phyloP scores from a whole-genome alignment of 2,888 invertebrate species.

The Mythimna ferrago region DNA sequence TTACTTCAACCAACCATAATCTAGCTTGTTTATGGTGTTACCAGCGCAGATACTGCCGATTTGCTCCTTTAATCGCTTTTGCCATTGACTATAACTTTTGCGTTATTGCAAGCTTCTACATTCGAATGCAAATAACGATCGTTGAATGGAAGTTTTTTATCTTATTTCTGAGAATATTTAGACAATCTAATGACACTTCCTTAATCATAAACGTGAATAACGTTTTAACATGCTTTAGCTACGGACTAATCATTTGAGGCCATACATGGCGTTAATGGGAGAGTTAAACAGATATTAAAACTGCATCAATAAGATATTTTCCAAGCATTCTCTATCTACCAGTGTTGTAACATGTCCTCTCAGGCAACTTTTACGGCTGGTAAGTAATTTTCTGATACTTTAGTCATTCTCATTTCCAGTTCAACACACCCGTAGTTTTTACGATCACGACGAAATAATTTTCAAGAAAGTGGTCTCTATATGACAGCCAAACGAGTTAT shows the following conservation, averaged over 20 bases:
- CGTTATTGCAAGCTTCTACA: constrained; percentile 29
- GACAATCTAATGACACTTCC: constrained; percentile 13
- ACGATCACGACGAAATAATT: constrained; percentile 48
- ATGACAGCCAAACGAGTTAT: constrained; percentile 64
- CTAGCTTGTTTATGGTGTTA: constrained; percentile 18
- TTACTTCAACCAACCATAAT: constrained; percentile 12
- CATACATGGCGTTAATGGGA: not conserved
- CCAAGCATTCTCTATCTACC: not conserved
- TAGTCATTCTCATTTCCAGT: constrained; percentile 11
- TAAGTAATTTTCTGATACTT: constrained; percentile 12
- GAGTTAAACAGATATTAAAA: constrained; percentile 15
- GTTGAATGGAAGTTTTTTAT: constrained; percentile 17
- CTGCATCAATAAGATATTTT: not conserved
- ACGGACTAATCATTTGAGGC: not conserved
- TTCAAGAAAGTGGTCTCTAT: constrained; percentile 65
- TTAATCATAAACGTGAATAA: constrained; percentile 12
- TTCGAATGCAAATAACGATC: constrained; percentile 31
- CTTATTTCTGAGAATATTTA: constrained; percentile 26
- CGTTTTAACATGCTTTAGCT: constrained; percentile 5
- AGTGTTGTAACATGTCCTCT: not conserved
- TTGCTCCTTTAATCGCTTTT: constrained; percentile 19
- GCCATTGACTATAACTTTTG: constrained; percentile 6
- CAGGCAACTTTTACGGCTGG: not conserved
- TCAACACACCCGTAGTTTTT: constrained; percentile 19
- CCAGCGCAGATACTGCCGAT: constrained; percentile 14